Conservation (phyloP, 2,113 vertebrate species). For the Spea bombifrons region DNA sequence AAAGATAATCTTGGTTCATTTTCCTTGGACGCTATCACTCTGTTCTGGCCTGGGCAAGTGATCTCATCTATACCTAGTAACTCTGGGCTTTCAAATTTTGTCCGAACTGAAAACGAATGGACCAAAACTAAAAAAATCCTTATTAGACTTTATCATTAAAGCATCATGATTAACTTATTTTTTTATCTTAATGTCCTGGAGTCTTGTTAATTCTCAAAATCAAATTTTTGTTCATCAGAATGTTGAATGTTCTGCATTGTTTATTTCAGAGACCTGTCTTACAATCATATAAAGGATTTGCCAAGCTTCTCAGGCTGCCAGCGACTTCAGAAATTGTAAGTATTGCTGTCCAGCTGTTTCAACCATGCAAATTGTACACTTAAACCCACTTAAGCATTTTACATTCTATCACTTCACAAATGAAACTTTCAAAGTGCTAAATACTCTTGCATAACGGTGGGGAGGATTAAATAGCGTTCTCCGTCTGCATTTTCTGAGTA, state of each 20-base stretch:
- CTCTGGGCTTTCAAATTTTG: too few relatives aligned
- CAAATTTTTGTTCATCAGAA: too few relatives aligned
- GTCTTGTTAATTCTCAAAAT: too few relatives aligned
- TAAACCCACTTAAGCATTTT: slow-evolving; percentile 9
- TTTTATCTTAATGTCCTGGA: too few relatives aligned
- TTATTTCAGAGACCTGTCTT: slow-evolving; percentile 85
- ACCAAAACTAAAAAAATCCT: too few relatives aligned
- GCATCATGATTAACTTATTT: too few relatives aligned
- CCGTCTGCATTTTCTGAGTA: slow-evolving; percentile 12
- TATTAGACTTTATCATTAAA: too few relatives aligned
- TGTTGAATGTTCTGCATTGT: slow-evolving; percentile 10
- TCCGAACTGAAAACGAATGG: too few relatives aligned
- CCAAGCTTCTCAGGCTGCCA: slow-evolving; percentile 82
- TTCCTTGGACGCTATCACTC: too few relatives aligned
- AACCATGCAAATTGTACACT: not conserved
- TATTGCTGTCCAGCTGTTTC: slow-evolving; percentile 21
- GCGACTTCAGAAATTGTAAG: slow-evolving; percentile 87
- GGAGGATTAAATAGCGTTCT: not conserved
- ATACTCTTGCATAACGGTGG: not conserved
- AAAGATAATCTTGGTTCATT: too few relatives aligned
- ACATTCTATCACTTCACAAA: slow-evolving; percentile 14
- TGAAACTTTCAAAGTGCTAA: not conserved
- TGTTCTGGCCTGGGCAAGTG: too few relatives aligned
- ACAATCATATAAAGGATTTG: slow-evolving; percentile 80
- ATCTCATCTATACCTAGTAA: too few relatives aligned